These are phyloP conservation scores for Cheilosia variabilis DNA, from an alignment of 2,888 invertebrate species.

Conservation along the genomic window DNA sequence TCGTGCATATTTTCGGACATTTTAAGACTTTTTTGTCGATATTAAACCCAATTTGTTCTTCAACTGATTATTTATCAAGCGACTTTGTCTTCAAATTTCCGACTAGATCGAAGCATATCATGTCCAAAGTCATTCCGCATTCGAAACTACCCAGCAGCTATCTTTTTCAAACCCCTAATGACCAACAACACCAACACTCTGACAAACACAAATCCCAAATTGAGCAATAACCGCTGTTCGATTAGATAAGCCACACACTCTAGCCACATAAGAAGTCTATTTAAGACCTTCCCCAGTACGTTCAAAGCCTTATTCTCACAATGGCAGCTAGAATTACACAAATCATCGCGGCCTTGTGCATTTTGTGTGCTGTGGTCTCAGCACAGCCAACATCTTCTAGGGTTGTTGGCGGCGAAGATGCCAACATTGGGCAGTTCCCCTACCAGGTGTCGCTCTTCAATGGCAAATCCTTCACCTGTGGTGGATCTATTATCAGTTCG, in stretches of 20 bases:
- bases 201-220: background rate
- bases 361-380: conserved; percentile 17
- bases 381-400: conserved; percentile 71
- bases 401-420: conserved; percentile 81
- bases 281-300: conserved; percentile 17
- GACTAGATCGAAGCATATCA: too few relatives aligned
- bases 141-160: too few relatives aligned
- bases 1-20: too few relatives aligned
- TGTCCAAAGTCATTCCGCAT: too few relatives aligned
- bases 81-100: too few relatives aligned
- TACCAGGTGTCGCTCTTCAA: conserved; percentile 81
- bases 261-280: conserved; percentile 9
- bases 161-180: background rate
- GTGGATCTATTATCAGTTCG: conserved; percentile 77
- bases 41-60: too few relatives aligned
- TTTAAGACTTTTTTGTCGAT: too few relatives aligned
- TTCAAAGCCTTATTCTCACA: conserved; percentile 10
- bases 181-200: background rate
- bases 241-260: conserved; percentile 28
- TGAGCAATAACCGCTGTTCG: background rate
- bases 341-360: conserved; percentile 29
- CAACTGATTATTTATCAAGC: too few relatives aligned
- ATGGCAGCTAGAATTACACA: conserved; percentile 45
- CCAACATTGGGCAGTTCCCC: conserved; percentile 79
- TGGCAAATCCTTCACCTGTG: conserved; percentile 78